Evolutionary conservation across 2,113 vertebrate genomes (phyloP), one percentile per base, ranked within the genome.

Genomic region (Polypterus senegalus): DNA sequence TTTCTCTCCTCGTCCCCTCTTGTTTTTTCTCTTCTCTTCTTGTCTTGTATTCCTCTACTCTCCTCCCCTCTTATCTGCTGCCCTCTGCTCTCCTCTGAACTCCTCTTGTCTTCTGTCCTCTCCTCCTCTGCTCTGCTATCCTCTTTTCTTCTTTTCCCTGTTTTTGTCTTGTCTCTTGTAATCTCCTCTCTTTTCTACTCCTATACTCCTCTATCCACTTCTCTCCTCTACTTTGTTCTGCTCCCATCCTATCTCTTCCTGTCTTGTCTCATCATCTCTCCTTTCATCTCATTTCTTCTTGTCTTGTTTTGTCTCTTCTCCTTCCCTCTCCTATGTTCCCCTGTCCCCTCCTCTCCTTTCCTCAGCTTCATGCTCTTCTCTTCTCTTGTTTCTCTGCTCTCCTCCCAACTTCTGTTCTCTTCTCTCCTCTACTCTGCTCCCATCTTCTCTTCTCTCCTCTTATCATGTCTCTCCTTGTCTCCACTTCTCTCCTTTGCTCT

Each of bases 91-190:
- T 59, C 47, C 57, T 67, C 63, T 63, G 63, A 49, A 60, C 65
- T 67, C 4, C 62, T 54, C 63, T 62, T 63, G 61, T 62, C 51
- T 62, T 61, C 66, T 67, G 63, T 47, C 60, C 60, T 59, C 65
- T 58, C 60, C 60, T 55, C 54, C 60, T 47, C 49, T 61, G 49
- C 47, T 57, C 54, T 65, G 53, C 53, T 60, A 43, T 60, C 59
- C 60, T 48, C 57, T 49, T 54, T 49, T 60, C 53, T 11, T 7
- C 11, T 49, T 27, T 27, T 27, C 47, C 57, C 47, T 9, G 3
- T 2, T 58, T 46, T 10, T 4, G 47, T 47, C 48, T 48, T 46
- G 46, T 47, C 3, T 47, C 49, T 47, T 55, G 53, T 27, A 53
- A 4, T 47, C 47, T 46, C 11, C 11, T 3, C 7, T 9, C 47